phyloP scores from a whole-genome alignment of 2,113 vertebrate species.

The Corythornis madagascariensis region DNA sequence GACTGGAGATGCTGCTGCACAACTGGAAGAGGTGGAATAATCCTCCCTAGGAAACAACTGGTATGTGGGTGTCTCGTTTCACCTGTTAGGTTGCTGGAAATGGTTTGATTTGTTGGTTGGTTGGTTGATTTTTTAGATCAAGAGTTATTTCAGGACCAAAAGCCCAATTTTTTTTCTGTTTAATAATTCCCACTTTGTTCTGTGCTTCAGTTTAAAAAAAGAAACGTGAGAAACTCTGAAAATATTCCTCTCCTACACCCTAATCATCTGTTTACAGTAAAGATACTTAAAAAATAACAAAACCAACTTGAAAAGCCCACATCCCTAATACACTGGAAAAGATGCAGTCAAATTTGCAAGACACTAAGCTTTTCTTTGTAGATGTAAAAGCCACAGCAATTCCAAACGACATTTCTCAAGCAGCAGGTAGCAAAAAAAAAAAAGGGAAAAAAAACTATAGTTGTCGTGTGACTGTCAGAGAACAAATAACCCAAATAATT shows the following conservation, averaged over 20 bases:
- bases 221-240: background rate
- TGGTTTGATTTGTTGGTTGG: background rate
- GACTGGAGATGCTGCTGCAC: background rate
- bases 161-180: background rate
- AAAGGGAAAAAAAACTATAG: background rate
- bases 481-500: background rate
- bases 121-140: background rate
- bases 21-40: background rate
- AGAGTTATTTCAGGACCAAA: background rate
- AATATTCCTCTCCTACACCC: background rate
- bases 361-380: background rate
- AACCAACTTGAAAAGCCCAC: background rate
- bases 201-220: background rate
- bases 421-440: background rate
- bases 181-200: background rate
- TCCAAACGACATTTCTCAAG: constrained; percentile 20
- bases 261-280: background rate
- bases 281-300: background rate
- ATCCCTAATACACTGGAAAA: background rate
- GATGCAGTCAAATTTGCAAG: background rate
- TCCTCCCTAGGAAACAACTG: background rate
- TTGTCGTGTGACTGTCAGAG: background rate
- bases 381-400: background rate
- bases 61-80: background rate
- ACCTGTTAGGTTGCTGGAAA: background rate